Evolutionary conservation across 2,888 invertebrate species (phyloP).

Genomic region (Thysanoteuthis rhombus): DNA sequence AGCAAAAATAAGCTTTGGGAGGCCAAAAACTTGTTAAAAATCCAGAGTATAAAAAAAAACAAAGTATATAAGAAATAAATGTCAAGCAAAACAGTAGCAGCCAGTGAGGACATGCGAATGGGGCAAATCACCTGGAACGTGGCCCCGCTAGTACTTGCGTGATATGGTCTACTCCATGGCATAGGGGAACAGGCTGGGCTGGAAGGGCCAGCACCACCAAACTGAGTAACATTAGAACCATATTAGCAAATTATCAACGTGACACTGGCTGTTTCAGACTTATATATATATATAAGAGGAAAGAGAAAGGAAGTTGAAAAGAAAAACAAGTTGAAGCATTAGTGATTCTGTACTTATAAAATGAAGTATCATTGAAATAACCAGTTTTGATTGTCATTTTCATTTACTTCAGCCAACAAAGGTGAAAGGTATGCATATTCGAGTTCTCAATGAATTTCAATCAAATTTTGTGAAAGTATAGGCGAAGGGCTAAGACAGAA

Average conservation of each 20-base stretch:
- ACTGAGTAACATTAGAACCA: constrained; percentile 21
- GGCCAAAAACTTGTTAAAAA: background rate
- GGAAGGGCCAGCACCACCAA: constrained; percentile 14
- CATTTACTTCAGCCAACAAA: too few species aligned
- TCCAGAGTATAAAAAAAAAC: background rate
- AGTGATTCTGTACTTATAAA: too few species aligned
- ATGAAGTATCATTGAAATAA: too few species aligned
- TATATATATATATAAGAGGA: too few species aligned
- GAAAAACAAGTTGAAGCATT: too few species aligned
- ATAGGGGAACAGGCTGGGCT: background rate
- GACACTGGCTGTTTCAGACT: background rate
- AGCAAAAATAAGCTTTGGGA: background rate
- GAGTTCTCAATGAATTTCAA: too few species aligned
- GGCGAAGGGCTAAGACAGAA: too few species aligned
- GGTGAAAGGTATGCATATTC: too few species aligned
- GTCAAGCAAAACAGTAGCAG: background rate
- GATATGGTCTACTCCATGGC: constrained; percentile 21
- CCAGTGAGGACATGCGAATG: background rate
- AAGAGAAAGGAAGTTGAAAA: too few species aligned
- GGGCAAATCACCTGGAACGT: constrained; percentile 19
- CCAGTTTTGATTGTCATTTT: too few species aligned
- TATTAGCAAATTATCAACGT: background rate
- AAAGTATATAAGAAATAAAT: background rate
- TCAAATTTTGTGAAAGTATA: too few species aligned
- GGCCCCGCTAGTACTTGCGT: constrained; percentile 20